Evolutionary conservation across 2,797 vertebrate genomes (phyloP).

Genomic region (Sarcophilus harrisii): DNA sequence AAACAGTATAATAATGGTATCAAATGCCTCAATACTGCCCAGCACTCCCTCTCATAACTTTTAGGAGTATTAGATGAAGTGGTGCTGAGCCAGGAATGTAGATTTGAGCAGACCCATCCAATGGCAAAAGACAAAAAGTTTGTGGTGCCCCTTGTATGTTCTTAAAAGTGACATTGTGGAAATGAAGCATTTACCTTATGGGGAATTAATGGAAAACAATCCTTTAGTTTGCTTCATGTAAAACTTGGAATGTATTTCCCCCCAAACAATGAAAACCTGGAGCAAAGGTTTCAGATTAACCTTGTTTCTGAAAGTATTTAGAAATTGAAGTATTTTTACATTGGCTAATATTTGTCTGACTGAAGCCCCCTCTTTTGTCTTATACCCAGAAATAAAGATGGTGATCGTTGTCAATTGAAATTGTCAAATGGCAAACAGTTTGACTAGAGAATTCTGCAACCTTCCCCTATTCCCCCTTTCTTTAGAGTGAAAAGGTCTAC

Average conservation of each 20-base stretch:
- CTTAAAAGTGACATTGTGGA: not conserved
- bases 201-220: not conserved
- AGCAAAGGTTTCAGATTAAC: not conserved
- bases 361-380: not conserved
- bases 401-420: not conserved
- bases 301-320: not conserved
- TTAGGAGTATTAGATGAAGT: constrained; percentile 14
- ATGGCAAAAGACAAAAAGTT: not conserved
- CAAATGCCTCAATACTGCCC: constrained; percentile 5
- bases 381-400: not conserved
- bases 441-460: not conserved
- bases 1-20: constrained; percentile 2
- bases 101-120: constrained; percentile 8
- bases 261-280: not conserved
- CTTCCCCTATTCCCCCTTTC: not conserved
- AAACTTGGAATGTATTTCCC: not conserved
- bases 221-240: not conserved
- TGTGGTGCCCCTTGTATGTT: not conserved
- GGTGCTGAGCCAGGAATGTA: not conserved
- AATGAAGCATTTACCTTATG: not conserved
- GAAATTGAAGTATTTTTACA: not conserved
- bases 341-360: not conserved
- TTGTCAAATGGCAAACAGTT: not conserved
- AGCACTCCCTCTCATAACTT: not conserved
- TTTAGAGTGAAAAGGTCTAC: not conserved